Percentiles rank a stretch among this genome's conserved stretches.
Evolutionary conservation across 2,888 invertebrate genomes (phyloP).

Genomic region (Drosophila diplacantha): DNA sequence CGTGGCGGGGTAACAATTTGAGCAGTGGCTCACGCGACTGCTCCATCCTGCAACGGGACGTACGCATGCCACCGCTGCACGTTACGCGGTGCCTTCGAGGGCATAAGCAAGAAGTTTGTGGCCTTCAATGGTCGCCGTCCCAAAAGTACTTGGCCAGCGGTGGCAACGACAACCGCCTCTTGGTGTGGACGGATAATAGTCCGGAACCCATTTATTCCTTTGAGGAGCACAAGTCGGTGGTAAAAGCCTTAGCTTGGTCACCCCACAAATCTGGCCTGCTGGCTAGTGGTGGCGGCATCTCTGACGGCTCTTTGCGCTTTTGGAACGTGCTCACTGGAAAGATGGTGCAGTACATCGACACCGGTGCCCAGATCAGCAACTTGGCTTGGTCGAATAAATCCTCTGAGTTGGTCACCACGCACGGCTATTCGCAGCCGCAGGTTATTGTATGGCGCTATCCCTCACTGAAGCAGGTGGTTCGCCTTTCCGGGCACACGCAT

Average conservation of each 20-base stretch:
- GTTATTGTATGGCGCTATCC: slow-evolving; percentile 99
- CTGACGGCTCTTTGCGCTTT: slow-evolving; percentile 95
- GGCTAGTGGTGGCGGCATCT: slow-evolving; percentile 98
- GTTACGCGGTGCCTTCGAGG: slow-evolving; percentile 88
- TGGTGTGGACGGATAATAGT: slow-evolving; percentile 86
- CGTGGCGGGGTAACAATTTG: slow-evolving; percentile 96
- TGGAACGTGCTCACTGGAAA: slow-evolving; percentile 99
- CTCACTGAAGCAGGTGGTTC: slow-evolving; percentile 95
- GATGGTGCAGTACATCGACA: slow-evolving; percentile 98
- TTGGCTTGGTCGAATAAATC: slow-evolving; percentile 99
- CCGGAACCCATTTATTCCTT: slow-evolving; percentile 94
- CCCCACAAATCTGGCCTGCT: slow-evolving; percentile 97
- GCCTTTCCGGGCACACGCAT: slow-evolving; percentile 96
- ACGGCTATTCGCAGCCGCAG: slow-evolving; percentile 98
- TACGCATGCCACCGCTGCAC: slow-evolving; percentile 87
- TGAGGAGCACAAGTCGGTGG: slow-evolving; percentile 95
- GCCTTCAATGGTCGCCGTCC: slow-evolving; percentile 98
- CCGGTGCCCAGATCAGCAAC: slow-evolving; percentile 98
- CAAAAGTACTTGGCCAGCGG: slow-evolving; percentile 97
- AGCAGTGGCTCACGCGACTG: slow-evolving; percentile 97
- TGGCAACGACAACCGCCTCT: slow-evolving; percentile 87
- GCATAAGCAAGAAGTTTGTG: slow-evolving; percentile 97
- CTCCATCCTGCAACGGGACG: slow-evolving; percentile 94
- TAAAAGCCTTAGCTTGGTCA: slow-evolving; percentile 99
- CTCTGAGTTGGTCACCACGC: slow-evolving; percentile 96